phyloP scores from a whole-genome alignment of 2,888 invertebrate species.

The Hanleya hanleyi region DNA sequence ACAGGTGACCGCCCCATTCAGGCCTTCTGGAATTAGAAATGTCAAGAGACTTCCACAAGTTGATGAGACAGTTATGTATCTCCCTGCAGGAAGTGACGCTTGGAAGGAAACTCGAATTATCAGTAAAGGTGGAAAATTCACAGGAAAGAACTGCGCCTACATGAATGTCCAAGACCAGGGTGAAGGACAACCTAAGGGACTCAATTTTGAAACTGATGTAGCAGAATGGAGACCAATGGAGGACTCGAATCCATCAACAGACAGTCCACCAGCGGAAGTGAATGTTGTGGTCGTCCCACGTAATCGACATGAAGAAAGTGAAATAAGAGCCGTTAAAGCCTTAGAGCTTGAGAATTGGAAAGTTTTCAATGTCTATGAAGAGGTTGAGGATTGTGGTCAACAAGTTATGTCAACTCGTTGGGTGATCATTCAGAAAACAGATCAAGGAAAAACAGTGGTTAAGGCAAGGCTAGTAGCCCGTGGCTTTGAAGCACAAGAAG shows the following conservation, averaged over 20 bases:
- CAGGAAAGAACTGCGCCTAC: constrained; percentile 1
- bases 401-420: not conserved
- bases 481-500: constrained; percentile 20
- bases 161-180: not conserved
- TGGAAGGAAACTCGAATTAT: constrained; percentile 1
- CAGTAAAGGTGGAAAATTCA: constrained; percentile 13
- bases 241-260: too few relatives aligned
- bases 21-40: too few relatives aligned
- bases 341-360: constrained; percentile 1
- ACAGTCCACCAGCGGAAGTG: too few relatives aligned
- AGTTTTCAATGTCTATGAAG: not conserved
- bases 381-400: not conserved
- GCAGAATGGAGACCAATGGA: not conserved
- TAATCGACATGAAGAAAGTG: too few relatives aligned
- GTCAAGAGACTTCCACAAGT: too few relatives aligned
- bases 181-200: not conserved
- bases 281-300: too few relatives aligned
- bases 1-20: too few relatives aligned
- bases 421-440: not conserved
- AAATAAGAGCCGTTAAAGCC: too few relatives aligned
- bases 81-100: not conserved
- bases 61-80: constrained; percentile 1
- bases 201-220: constrained; percentile 14
- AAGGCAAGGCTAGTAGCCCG: constrained; percentile 25
- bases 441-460: not conserved